Percentiles rank a stretch among this genome's conserved stretches.
Conservation (phyloP, 2,113 vertebrate species). For the Nesogale talazaci region DNA sequence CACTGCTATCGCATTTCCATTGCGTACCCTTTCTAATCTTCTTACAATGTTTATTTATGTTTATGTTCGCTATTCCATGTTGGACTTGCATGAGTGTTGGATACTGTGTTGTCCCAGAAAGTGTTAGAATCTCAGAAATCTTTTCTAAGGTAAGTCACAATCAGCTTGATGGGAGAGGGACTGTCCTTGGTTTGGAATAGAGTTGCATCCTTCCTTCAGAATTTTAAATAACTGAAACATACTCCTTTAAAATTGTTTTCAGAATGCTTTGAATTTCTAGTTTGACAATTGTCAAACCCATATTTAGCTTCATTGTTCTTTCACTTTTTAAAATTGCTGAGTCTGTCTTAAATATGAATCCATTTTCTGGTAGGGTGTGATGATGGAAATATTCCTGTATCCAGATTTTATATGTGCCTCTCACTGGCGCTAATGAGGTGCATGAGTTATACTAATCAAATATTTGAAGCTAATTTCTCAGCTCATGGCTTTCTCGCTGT, state of each 20-base stretch:
- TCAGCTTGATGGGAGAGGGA: no score
- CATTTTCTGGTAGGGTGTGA: not conserved
- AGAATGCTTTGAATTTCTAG: not conserved
- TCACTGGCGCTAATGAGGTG: not conserved
- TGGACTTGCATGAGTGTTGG: not conserved
- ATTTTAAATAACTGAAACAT: conserved; percentile 34
- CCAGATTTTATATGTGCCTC: not conserved
- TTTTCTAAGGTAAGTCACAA: no score
- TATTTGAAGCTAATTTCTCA: conserved; percentile 13
- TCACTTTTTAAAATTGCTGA: not conserved
- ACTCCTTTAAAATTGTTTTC: conserved; percentile 10
- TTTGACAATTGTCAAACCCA: not conserved
- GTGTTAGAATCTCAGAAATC: no score
- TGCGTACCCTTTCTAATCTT: not conserved
- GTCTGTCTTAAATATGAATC: not conserved
- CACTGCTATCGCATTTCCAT: not conserved
- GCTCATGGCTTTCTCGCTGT: not conserved
- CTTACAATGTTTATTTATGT: not conserved
- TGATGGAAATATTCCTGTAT: not conserved
- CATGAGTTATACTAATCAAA: not conserved
- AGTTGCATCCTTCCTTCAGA: not conserved
- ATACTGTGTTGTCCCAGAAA: no score
- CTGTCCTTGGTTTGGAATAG: no score
- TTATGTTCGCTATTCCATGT: not conserved
- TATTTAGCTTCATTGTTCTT: not conserved